phyloP scores from a whole-genome alignment of 2,888 invertebrate genomes.

The Oscheius sp. region DNA sequence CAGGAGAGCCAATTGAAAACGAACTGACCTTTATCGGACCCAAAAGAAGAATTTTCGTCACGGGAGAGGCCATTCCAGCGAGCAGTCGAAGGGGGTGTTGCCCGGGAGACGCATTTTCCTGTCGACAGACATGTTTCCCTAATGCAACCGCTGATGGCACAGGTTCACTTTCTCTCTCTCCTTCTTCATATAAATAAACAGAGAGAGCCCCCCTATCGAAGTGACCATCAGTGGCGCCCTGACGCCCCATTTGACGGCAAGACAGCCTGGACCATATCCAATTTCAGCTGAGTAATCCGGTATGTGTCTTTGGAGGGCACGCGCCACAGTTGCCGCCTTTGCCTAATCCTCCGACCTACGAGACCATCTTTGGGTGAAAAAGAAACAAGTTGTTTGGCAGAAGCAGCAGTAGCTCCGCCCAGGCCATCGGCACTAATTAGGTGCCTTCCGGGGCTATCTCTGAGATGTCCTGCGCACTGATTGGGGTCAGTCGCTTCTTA shows the following conservation, averaged over 20 bases:
- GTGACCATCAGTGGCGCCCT: conserved; percentile 1
- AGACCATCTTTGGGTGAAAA: too few species aligned
- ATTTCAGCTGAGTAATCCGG: background rate
- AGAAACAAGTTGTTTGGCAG: background rate
- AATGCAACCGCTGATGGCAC: conserved; percentile 1
- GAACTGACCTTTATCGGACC: conserved; percentile 28
- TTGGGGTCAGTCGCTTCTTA: conserved; percentile 24
- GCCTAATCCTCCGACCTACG: too few species aligned
- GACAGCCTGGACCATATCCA: background rate
- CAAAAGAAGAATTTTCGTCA: conserved; percentile 27
- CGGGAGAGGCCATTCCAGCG: conserved; percentile 20
- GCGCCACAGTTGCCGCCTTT: background rate
- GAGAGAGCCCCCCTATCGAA: background rate
- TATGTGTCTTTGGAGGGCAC: conserved; percentile 1
- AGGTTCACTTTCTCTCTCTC: background rate
- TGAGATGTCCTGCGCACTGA: conserved; percentile 4
- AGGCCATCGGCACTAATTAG: conserved; percentile 19
- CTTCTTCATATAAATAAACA: background rate
- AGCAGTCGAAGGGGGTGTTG: conserved; percentile 1
- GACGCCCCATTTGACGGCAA: conserved; percentile 1
- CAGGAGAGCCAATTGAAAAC: background rate
- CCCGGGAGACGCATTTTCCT: conserved; percentile 15
- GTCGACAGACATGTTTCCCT: background rate
- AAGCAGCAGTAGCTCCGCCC: conserved; percentile 6
- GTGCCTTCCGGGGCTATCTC: conserved; percentile 29